Conservation (phyloP, 2,113 vertebrate species). For the Bungarus multicinctus region DNA sequence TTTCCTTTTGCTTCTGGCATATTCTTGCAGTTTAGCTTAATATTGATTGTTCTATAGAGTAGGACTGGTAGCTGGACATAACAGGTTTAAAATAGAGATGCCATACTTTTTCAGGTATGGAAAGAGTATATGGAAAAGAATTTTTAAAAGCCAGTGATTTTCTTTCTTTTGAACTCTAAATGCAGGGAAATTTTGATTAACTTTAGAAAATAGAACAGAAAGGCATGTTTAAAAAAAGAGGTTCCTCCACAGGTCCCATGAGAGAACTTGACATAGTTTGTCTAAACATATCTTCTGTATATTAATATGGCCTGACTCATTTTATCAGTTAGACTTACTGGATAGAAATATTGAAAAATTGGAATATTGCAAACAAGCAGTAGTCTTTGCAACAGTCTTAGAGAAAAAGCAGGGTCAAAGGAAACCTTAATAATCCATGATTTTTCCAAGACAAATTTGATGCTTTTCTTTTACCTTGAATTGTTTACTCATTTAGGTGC, state of each 20-base stretch:
- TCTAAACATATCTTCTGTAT: slow-evolving; percentile 1
- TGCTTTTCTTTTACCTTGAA: neutral
- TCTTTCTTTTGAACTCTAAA: neutral
- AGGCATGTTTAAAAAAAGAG: neutral
- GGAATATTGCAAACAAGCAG: neutral
- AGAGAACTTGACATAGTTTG: slow-evolving; percentile 1
- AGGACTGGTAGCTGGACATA: neutral
- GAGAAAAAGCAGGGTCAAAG: neutral
- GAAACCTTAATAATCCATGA: neutral
- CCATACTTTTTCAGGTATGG: neutral
- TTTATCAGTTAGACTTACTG: neutral
- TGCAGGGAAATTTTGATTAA: neutral
- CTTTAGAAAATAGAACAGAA: neutral
- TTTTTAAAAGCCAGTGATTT: neutral
- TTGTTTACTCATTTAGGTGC: neutral
- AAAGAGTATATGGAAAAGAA: neutral
- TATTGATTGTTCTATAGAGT: neutral
- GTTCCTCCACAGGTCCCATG: neutral
- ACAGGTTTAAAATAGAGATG: neutral
- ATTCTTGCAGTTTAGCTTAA: slow-evolving; percentile 35
- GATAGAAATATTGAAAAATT: neutral
- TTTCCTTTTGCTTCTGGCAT: slow-evolving; percentile 58
- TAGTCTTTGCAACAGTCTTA: neutral
- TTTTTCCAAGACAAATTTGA: neutral
- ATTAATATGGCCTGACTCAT: slow-evolving; percentile 8